Percentiles rank a stretch among this genome's conserved stretches.
These are phyloP conservation scores for Myiotriccus ornatus DNA, from an alignment of 2,797 vertebrate genomes.

Conservation along the genomic window DNA sequence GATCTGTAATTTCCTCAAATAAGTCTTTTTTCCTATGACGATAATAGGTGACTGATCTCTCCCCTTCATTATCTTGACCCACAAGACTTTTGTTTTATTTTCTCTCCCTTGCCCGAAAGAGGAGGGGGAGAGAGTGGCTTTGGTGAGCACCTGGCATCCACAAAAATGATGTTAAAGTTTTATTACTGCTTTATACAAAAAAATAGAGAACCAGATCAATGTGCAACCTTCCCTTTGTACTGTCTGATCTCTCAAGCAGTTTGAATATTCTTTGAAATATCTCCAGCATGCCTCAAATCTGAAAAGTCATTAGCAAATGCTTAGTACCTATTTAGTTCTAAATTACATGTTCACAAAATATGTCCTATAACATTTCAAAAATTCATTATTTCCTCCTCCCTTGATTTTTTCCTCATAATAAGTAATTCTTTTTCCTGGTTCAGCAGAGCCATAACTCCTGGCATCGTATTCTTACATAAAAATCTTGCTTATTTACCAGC, in stretches of 20 bases:
- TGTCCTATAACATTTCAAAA: not conserved
- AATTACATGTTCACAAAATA: not conserved
- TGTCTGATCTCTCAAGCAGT: not conserved
- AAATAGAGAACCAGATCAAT: not conserved
- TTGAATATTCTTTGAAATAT: conserved; percentile 17
- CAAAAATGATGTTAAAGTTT: not conserved
- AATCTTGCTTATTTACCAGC: not conserved
- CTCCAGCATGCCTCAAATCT: not conserved
- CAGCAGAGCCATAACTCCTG: not conserved
- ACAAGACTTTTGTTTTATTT: not conserved
- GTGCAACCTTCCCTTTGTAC: not conserved
- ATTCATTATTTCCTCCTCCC: not conserved
- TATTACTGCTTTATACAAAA: not conserved
- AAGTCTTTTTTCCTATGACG: not conserved
- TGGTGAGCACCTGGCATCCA: not conserved
- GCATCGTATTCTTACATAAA: not conserved
- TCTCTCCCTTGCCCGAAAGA: not conserved
- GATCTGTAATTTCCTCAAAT: not conserved
- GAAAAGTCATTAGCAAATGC: conserved; percentile 21
- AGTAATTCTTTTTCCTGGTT: not conserved
- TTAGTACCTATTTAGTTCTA: not conserved
- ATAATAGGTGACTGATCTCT: not conserved
- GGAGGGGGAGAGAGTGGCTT: not conserved
- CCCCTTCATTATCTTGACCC: not conserved
- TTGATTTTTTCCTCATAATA: not conserved